Base-by-base conservation (phyloP, 2,797 vertebrate genomes). In the Mareca strepera region DNA sequence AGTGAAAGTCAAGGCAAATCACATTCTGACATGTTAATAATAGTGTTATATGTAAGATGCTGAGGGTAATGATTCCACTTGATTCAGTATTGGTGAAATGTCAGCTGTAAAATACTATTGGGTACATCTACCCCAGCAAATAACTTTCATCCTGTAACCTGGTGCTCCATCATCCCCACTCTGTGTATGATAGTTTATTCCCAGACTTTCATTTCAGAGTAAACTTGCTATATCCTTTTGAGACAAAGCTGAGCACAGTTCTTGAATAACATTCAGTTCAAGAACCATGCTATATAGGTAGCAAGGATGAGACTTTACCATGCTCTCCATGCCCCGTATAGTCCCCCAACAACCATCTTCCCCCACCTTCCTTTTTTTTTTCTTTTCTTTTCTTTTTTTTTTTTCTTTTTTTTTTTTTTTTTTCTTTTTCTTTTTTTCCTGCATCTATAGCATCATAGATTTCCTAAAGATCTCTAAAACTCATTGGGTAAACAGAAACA, bases 81-180 rank as follows among this genome's bases (percentile, higher is more conserved):
- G 87, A 94, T 82, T 82, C 89, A 58, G 53, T 94, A 94, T 93
- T 88, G 94, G 92, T 89, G 82, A 96, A 93, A 91, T 66, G 79
- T 91, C 94, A 93, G 60, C 62, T 90, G 33, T 90, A 86, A 91
- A 96, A 88, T 93, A 93, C 66, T 88, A 21, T 29, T 92, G 73
- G 64, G 29, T 83, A 46, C 58, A 55, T 62, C 41, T 81, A 81
- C 58, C 74, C 56, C 76, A 93, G 87, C 53, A 88, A 88, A 90
- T 91, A 70, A 72, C 68, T 68, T 81, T 68, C 58, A n/a, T 91
- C 44, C 69, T 86, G 41, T 48, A 85, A 80, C 58, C 39, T 46
- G 25, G 25, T 33, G 8, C 48, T 93, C 59, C 70, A 56, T 96
- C 89, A 87, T 84, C 63, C 35, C 35, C 39, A 39, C 12, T 82